Conservation (phyloP, 2,888 invertebrate species). For the Ellobium chinense region DNA sequence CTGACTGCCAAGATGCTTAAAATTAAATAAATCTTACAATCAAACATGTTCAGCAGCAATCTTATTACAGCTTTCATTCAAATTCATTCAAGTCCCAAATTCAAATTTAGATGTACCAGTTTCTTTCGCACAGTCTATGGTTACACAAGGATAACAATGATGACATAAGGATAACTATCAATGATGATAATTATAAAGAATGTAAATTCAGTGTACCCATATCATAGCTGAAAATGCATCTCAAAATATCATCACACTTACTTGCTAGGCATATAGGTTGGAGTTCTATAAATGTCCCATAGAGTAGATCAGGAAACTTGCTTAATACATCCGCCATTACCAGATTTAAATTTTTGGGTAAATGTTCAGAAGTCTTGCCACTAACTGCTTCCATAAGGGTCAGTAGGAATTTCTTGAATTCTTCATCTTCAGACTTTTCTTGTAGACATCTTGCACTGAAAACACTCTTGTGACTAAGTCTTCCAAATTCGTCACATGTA, state of each 20-base stretch:
- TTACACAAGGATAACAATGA: background rate
- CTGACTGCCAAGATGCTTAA: no score
- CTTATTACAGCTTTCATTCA: no score
- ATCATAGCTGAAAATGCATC: no score
- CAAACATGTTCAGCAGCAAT: no score
- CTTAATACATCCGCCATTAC: background rate
- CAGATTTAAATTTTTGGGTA: background rate
- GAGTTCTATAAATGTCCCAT: background rate
- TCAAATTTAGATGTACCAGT: background rate
- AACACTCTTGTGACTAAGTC: background rate
- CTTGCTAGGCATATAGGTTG: background rate
- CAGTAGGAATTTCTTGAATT: background rate
- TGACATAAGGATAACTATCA: no score
- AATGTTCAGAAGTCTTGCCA: background rate
- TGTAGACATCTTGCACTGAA: background rate
- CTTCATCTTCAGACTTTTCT: background rate
- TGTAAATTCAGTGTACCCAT: no score
- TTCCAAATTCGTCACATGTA: background rate
- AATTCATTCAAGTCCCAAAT: background rate
- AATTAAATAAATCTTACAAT: no score
- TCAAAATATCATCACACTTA: background rate
- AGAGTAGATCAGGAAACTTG: background rate
- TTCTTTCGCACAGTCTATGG: background rate
- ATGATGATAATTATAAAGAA: no score
- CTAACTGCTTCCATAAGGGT: background rate